These are phyloP conservation scores for Gopherus flavomarginatus DNA, from an alignment of 2,113 vertebrate genomes.

Conservation along the genomic window DNA sequence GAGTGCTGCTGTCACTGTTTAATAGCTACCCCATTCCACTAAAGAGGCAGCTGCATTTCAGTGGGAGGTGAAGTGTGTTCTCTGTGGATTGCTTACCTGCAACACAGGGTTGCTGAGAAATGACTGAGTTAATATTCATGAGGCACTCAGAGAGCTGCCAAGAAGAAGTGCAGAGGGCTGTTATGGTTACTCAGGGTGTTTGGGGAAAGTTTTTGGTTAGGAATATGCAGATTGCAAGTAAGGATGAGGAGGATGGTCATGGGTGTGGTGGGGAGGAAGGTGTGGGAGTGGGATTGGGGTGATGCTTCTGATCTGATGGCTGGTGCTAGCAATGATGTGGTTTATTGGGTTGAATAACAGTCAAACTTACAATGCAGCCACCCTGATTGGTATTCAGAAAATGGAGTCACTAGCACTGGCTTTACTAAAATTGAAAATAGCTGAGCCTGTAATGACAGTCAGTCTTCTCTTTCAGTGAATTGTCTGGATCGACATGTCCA, in stretches of 20 bases:
- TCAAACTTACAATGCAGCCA: neutral
- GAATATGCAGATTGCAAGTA: neutral
- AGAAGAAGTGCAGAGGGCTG: neutral
- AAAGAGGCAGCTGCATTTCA: neutral
- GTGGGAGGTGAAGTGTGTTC: neutral
- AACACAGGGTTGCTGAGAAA: neutral
- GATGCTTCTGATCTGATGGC: neutral
- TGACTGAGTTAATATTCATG: slow-evolving; percentile 33
- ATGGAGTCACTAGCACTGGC: neutral
- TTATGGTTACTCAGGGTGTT: neutral
- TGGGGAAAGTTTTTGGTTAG: neutral
- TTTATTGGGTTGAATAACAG: neutral
- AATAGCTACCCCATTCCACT: neutral
- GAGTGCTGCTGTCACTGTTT: fast-evolving
- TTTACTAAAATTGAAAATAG: neutral
- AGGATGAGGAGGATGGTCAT: neutral
- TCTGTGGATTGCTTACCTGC: neutral
- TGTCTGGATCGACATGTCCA: slow-evolving; percentile 76
- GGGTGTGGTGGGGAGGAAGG: neutral
- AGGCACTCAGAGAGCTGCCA: neutral
- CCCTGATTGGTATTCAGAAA: neutral
- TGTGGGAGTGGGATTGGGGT: neutral
- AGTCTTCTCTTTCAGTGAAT: slow-evolving; percentile 69
- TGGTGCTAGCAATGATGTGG: neutral
- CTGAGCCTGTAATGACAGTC: neutral